Percentiles rank a stretch among this genome's conserved stretches.
Evolutionary conservation across 1,140 invertebrate species (phyloP).

Genomic region (Cotesia chilonis): DNA sequence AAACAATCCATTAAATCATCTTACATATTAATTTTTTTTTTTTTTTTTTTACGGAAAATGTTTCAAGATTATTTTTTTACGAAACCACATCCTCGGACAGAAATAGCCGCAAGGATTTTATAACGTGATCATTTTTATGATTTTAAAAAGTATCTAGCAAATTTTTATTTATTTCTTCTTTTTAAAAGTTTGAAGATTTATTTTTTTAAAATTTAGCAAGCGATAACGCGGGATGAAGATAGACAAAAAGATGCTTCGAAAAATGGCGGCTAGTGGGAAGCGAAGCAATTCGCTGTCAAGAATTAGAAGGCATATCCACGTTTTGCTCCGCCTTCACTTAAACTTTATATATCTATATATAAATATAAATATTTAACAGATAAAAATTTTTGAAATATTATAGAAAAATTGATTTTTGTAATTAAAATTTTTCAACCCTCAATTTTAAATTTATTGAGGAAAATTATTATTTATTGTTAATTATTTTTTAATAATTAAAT

Average conservation of each 20-base stretch:
- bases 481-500: no score
- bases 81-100: slow-evolving; percentile 25
- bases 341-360: slow-evolving; percentile 4
- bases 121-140: neutral
- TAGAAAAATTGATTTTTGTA: no score
- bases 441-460: no score
- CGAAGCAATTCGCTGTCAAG: slow-evolving; percentile 22
- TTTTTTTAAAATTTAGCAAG: neutral
- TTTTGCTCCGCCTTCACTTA: slow-evolving; percentile 38
- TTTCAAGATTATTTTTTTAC: slow-evolving; percentile 7
- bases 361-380: no score
- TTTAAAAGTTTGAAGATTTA: no score
- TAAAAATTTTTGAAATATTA: no score
- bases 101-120: slow-evolving; percentile 1
- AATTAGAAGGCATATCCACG: slow-evolving; percentile 33
- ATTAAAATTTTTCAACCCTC: no score
- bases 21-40: neutral
- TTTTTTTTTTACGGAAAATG: neutral
- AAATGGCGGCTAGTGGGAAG: slow-evolving; percentile 27
- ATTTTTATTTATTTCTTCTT: no score
- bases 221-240: neutral
- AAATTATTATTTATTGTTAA: no score
- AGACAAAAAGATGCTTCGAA: slow-evolving; percentile 9
- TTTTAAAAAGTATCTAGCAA: no score
- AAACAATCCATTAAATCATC: slow-evolving; percentile 30